Evolutionary conservation across 2,797 vertebrate species (phyloP).

Genomic region (Muraenolepis orangiensis): DNA sequence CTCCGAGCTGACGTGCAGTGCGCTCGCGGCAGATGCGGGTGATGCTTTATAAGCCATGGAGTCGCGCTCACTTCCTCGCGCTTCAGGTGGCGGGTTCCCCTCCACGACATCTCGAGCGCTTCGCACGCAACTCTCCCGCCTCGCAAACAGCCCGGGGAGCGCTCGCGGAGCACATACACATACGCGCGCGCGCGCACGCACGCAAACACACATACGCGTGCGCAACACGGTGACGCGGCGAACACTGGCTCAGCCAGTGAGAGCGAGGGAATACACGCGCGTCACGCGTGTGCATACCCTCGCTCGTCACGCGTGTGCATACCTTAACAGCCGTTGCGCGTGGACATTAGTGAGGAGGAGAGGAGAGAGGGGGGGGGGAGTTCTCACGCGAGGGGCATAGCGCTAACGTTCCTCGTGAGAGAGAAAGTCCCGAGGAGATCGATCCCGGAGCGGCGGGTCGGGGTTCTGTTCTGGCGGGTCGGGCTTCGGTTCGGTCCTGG

Average conservation of each 20-base stretch:
- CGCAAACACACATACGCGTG: conserved; percentile 13
- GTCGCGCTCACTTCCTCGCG: conserved; percentile 78
- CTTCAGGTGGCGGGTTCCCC: conserved; percentile 84
- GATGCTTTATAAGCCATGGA: conserved; percentile 81
- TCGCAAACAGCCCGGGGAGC: conserved; percentile 61
- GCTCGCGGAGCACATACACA: conserved; percentile 20
- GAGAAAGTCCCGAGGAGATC: too few species aligned
- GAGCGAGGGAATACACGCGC: not conserved
- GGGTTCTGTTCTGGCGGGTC: too few species aligned
- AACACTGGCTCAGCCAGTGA: not conserved
- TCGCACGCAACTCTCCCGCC: conserved; percentile 81
- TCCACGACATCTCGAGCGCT: conserved; percentile 82
- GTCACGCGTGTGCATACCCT: not conserved
- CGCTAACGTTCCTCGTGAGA: too few species aligned
- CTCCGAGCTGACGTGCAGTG: conserved; percentile 67
- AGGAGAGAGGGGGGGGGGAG: too few species aligned
- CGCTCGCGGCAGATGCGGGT: conserved; percentile 76
- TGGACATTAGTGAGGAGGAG: conserved; percentile 42
- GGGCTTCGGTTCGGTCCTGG: too few species aligned
- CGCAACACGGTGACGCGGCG: too few species aligned
- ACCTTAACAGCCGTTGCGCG: conserved; percentile 2
- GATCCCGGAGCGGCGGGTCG: too few species aligned
- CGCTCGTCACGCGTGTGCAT: not conserved
- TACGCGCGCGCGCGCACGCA: conserved; percentile 16
- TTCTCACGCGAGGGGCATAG: too few species aligned